These are phyloP conservation scores for Leucophenga varia DNA, from an alignment of 1,140 invertebrate genomes.

Conservation along the genomic window DNA sequence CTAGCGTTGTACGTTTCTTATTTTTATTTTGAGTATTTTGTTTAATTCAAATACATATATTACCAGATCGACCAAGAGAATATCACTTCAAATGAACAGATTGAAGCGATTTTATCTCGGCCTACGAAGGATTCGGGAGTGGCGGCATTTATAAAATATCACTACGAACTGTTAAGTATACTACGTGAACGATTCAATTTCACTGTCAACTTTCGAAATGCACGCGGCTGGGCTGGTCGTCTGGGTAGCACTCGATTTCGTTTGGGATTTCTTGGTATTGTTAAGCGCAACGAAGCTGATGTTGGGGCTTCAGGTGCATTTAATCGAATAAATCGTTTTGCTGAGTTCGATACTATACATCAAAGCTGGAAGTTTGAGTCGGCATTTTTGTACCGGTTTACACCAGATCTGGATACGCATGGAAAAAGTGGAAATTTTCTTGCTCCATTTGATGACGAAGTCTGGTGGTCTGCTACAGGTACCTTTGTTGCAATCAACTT, in stretches of 20 bases:
- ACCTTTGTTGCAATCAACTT: slow-evolving; percentile 24
- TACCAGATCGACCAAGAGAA: slow-evolving; percentile 44
- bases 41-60: not conserved
- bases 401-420: slow-evolving; percentile 35
- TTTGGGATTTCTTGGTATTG: slow-evolving; percentile 39
- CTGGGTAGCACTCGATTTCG: slow-evolving; percentile 40
- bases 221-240: slow-evolving; percentile 49
- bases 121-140: slow-evolving; percentile 38
- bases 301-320: slow-evolving; percentile 44
- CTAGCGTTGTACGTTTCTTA: slow-evolving; percentile 33
- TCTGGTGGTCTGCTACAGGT: slow-evolving; percentile 30
- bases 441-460: slow-evolving; percentile 35
- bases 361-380: slow-evolving; percentile 52
- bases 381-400: slow-evolving; percentile 44
- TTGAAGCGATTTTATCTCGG: slow-evolving; percentile 29
- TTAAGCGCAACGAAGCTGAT: slow-evolving; percentile 46
- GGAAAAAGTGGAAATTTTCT: slow-evolving; percentile 41
- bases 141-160: slow-evolving; percentile 46
- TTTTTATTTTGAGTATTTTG: not conserved
- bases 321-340: slow-evolving; percentile 44
- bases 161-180: slow-evolving; percentile 36
- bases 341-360: slow-evolving; percentile 46
- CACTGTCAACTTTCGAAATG: slow-evolving; percentile 44
- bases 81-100: slow-evolving; percentile 36
- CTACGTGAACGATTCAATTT: slow-evolving; percentile 44